Percentiles rank a stretch among this genome's conserved stretches.
phyloP scores from a whole-genome alignment of 2,113 vertebrate genomes.

The Podarcis cretensis region DNA sequence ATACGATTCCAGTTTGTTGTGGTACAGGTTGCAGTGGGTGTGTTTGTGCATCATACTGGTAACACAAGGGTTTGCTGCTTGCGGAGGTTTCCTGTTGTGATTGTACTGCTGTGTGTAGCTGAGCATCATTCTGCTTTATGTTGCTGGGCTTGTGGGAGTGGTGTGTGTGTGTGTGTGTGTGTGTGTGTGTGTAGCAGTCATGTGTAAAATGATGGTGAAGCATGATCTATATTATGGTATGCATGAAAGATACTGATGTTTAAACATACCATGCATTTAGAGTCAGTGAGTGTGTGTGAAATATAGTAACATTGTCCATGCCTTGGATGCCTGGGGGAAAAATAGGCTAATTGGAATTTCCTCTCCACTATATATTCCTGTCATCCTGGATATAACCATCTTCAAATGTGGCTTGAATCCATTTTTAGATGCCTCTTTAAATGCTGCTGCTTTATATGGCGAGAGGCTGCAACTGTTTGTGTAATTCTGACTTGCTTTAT shows the following conservation, averaged over 20 bases:
- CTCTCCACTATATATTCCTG: background rate
- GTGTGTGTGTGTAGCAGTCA: background rate
- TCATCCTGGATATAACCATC: background rate
- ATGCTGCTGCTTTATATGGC: background rate
- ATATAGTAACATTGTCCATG: conserved; percentile 1
- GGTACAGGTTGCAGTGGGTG: conserved; percentile 5
- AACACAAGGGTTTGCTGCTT: background rate
- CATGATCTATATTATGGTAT: background rate
- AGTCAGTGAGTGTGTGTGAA: background rate
- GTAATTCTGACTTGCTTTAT: background rate
- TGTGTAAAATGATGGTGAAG: conserved; percentile 31
- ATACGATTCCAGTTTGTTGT: background rate
- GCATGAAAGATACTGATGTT: background rate
- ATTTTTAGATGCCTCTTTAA: background rate
- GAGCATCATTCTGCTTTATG: background rate
- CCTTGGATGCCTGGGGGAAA: background rate
- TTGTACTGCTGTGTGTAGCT: fast-evolving
- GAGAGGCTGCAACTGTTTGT: background rate
- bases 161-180: background rate
- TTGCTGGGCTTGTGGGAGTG: background rate
- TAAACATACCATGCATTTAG: background rate
- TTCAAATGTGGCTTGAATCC: background rate
- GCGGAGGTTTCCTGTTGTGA: background rate
- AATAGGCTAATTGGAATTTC: background rate
- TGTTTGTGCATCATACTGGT: background rate